phyloP scores from a whole-genome alignment of 2,888 invertebrate genomes.

The Macrophya annulata region DNA sequence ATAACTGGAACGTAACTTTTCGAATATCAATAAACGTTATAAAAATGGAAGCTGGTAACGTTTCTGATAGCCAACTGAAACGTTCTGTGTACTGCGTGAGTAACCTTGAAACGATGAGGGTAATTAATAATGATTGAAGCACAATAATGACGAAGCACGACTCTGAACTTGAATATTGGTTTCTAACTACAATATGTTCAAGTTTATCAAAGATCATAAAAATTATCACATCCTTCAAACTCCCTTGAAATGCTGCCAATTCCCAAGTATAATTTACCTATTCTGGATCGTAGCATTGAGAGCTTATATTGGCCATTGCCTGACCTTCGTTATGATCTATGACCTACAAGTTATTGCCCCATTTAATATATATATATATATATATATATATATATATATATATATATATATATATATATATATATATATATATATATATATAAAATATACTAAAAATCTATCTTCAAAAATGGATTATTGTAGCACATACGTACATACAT shows the following conservation, averaged over 20 bases:
- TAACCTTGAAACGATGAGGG: not conserved
- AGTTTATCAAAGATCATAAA: not conserved
- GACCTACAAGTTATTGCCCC: not conserved
- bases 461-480: conserved; percentile 16
- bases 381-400: too few species aligned
- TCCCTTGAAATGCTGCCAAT: conserved; percentile 40
- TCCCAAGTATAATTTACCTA: not conserved
- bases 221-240: not conserved
- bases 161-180: not conserved
- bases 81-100: not conserved
- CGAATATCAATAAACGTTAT: too few species aligned
- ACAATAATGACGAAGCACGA: not conserved
- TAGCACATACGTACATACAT: conserved; percentile 8
- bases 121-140: not conserved
- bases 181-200: not conserved
- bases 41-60: too few species aligned
- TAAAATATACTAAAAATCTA: not conserved
- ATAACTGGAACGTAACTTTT: not conserved
- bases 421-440: too few species aligned
- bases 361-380: conserved; percentile 14
- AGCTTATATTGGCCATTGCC: conserved; percentile 35
- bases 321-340: not conserved
- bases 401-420: too few species aligned
- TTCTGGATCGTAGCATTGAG: not conserved
- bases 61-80: not conserved